Evolutionary conservation across 2,113 vertebrate species (phyloP).

Genomic region (Apodemus sylvaticus): DNA sequence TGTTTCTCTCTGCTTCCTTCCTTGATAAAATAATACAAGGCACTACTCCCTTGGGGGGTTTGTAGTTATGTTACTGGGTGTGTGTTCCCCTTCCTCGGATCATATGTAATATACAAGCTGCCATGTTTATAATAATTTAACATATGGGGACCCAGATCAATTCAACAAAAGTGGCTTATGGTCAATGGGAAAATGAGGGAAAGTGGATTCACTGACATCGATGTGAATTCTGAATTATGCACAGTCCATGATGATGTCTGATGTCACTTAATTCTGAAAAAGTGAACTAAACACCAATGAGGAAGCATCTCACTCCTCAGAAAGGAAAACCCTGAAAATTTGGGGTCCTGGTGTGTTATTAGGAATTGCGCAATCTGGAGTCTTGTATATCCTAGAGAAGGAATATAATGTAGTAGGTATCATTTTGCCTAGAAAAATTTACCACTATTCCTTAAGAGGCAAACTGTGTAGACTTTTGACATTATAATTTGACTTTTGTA

Average conservation of each 20-base stretch:
- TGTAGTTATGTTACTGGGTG: background rate
- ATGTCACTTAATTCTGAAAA: slow-evolving; percentile 3
- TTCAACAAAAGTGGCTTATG: background rate
- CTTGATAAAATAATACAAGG: background rate
- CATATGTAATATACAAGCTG: background rate
- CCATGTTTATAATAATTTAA: background rate
- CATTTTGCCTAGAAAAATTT: slow-evolving; percentile 19
- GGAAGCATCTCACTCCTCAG: background rate
- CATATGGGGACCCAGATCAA: background rate
- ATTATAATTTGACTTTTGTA: background rate
- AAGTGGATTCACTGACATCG: background rate
- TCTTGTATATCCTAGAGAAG: background rate
- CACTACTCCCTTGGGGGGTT: background rate
- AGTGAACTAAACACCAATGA: background rate
- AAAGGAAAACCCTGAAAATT: background rate
- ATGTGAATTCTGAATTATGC: background rate
- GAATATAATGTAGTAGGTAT: background rate
- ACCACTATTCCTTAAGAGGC: background rate
- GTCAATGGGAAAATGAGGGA: background rate
- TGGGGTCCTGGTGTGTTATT: background rate
- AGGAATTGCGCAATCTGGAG: background rate
- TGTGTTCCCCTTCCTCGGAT: background rate
- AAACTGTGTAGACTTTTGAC: background rate
- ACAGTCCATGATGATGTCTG: background rate
- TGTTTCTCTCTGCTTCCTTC: background rate